Evolutionary conservation across 2,797 vertebrate species (phyloP), one percentile per base, ranked within the genome.

Genomic region (Forpus xanthops): DNA sequence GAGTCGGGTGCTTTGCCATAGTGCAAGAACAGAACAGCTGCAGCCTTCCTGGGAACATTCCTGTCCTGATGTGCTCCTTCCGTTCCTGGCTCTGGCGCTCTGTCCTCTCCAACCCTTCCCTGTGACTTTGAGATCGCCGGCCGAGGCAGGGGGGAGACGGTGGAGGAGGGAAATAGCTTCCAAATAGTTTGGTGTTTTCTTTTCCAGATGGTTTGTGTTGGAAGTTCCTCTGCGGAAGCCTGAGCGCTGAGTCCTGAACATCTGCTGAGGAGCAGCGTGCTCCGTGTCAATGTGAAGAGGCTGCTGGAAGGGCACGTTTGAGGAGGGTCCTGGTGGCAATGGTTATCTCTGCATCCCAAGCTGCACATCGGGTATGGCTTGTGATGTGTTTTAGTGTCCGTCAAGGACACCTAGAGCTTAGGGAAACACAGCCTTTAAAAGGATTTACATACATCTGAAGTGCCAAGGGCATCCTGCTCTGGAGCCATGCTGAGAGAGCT

Each of bases 131-230:
- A 64, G 82, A 37, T 8, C 4, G 4, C 9, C 33, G 56, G 58
- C 33, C 5, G 50, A 72, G 0, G 6, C 6, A 7, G 16, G 37
- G 27, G 37, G 41, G 19, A n/a, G 1, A 5, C 2, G 0, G 66
- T 3, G 6, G 79, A 49, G 92, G 28, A 88, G 85, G 91, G 85
- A 84, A 87, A 68, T 11, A 3, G 42, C 78, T 81, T 16, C 41
- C 50, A 24, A 88, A 58, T 8, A 52, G 53, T 89, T 86, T 58
- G 83, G 39, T 90, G 66, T 45, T 72, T 88, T 66, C 76, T 66
- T 83, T 90, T 90, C 90, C 96, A 96, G 93, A 91, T 94, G 95
- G 90, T 84, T 95, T 86, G 76, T 30, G 83, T 70, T 90, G 94
- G 87, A 94, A 84, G 91, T 78, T 88, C 42, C 91, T 88, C 70